phyloP scores from a whole-genome alignment of 2,113 vertebrate genomes.

The Ovis canadensis region DNA sequence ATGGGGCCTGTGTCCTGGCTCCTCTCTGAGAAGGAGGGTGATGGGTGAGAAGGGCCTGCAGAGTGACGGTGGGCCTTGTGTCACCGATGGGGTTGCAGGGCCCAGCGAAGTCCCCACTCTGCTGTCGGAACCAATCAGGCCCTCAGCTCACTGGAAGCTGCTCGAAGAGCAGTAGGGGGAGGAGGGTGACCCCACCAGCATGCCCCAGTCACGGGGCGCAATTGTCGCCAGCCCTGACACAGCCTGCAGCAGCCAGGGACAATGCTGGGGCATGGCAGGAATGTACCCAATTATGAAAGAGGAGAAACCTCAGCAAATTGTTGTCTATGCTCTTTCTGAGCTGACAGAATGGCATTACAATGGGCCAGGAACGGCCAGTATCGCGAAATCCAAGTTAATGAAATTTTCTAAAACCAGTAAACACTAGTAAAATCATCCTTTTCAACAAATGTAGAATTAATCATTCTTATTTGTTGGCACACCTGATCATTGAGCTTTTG shows the following conservation, averaged over 20 bases:
- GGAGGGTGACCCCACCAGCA: neutral
- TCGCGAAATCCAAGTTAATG: neutral
- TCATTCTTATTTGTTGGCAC: neutral
- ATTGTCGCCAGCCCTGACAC: neutral
- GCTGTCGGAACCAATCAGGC: neutral
- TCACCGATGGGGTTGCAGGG: neutral
- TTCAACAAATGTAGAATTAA: neutral
- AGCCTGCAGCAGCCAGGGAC: neutral
- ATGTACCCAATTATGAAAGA: neutral
- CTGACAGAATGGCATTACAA: neutral
- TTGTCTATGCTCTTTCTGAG: neutral
- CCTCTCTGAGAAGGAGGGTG: neutral
- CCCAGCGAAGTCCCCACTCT: neutral
- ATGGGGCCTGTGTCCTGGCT: fast-evolving
- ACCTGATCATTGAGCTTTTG: neutral
- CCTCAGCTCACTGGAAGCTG: neutral
- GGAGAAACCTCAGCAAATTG: constrained; percentile 34
- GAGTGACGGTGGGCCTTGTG: neutral
- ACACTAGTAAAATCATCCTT: neutral
- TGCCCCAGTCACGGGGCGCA: neutral
- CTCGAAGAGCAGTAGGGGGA: neutral
- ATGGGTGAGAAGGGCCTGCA: neutral
- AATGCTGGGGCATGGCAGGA: neutral
- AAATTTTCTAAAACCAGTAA: neutral
- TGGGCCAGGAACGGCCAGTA: neutral